Conservation (phyloP, 2,888 invertebrate species). For the Lepidochitona cinerea region DNA sequence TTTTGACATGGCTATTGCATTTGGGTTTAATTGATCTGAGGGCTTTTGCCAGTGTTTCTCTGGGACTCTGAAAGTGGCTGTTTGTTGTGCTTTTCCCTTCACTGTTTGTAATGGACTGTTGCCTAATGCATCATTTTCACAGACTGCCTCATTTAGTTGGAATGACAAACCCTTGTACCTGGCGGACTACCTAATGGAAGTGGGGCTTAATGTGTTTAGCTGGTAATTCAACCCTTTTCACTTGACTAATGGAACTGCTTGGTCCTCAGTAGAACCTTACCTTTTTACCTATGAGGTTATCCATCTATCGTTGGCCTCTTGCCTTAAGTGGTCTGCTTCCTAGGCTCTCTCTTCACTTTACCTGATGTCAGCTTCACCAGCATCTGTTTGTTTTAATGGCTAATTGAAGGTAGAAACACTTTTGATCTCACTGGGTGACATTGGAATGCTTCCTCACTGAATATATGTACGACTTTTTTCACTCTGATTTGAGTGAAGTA, state of each 20-base stretch:
- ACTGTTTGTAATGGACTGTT: conserved; percentile 13
- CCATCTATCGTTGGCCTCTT: no score
- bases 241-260: neutral
- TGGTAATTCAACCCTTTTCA: conserved; percentile 6
- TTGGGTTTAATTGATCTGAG: conserved; percentile 11
- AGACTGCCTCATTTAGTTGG: conserved; percentile 3
- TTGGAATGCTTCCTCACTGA: neutral
- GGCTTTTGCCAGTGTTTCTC: conserved; percentile 5
- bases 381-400: neutral
- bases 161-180: conserved; percentile 11
- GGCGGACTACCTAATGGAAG: conserved; percentile 3
- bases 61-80: conserved; percentile 4
- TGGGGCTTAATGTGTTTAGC: conserved; percentile 7
- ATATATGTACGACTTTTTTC: neutral
- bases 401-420: neutral
- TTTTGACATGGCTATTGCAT: conserved; percentile 12
- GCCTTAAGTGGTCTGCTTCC: no score
- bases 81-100: conserved; percentile 9
- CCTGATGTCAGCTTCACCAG: no score
- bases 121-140: conserved; percentile 8
- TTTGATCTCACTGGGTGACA: neutral
- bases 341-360: neutral
- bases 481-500: conserved; percentile 2
- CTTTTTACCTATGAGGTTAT: neutral
- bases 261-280: neutral